Percentiles rank a stretch among this genome's conserved stretches.
phyloP scores from a whole-genome alignment of 2,113 vertebrate genomes.

The Vanacampus margaritifer region DNA sequence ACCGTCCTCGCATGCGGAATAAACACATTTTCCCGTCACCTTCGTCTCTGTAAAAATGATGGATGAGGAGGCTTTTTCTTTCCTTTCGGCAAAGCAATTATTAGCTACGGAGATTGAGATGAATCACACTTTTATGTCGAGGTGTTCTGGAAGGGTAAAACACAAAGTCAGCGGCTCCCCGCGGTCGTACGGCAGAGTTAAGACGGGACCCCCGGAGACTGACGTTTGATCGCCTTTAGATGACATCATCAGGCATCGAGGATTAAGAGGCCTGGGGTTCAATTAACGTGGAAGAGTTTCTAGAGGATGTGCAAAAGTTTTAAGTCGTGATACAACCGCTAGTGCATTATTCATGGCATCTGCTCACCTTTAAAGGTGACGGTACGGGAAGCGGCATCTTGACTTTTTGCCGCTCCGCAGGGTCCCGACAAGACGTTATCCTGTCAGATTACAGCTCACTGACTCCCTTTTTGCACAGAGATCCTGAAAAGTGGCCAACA shows the following conservation, averaged over 20 bases:
- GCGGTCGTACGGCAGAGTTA: constrained; percentile 8
- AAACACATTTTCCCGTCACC: constrained; percentile 21
- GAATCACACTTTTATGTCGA: constrained; percentile 17
- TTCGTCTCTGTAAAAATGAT: constrained; percentile 36
- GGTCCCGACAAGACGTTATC: neutral
- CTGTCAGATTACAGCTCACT: neutral
- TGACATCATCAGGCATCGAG: neutral
- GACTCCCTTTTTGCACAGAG: too few species aligned
- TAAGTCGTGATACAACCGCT: neutral
- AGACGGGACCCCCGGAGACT: constrained; percentile 17
- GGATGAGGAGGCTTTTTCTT: constrained; percentile 17
- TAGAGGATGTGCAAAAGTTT: constrained; percentile 13
- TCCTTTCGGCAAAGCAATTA: constrained; percentile 11
- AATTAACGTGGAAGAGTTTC: constrained; percentile 28
- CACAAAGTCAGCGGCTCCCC: constrained; percentile 21
- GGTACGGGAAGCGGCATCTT: neutral
- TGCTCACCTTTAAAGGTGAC: constrained; percentile 1
- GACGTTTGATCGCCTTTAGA: constrained; percentile 48
- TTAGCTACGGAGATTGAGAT: constrained; percentile 33
- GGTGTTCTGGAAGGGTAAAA: constrained; percentile 23
- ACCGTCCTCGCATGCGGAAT: constrained; percentile 15
- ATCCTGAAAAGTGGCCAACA: too few species aligned
- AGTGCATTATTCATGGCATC: neutral
- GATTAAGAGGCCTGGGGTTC: neutral
- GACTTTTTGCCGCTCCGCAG: neutral